phyloP scores from a whole-genome alignment of 2,113 vertebrate genomes.

The Jacana jacana region DNA sequence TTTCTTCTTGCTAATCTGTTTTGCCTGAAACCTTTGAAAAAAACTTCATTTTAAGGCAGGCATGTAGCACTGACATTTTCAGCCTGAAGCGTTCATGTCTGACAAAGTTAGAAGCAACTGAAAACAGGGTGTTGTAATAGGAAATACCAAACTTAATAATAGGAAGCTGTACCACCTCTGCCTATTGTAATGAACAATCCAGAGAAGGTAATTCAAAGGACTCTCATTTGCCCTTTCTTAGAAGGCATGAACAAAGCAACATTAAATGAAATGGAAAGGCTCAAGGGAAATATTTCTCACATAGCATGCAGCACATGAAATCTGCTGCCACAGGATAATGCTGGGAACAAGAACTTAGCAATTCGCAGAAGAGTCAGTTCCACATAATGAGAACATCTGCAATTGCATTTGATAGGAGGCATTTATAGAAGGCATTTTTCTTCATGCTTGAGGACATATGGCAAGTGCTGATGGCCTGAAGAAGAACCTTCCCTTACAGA shows the following conservation, averaged over 20 bases:
- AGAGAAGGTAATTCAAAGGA: neutral
- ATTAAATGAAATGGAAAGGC: slow-evolving; percentile 21
- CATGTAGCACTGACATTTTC: neutral
- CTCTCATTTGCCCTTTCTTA: neutral
- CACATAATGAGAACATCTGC: neutral
- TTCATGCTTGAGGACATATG: neutral
- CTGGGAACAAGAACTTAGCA: neutral
- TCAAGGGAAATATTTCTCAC: slow-evolving; percentile 4
- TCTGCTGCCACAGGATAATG: neutral
- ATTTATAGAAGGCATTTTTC: neutral
- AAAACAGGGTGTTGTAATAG: neutral
- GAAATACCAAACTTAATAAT: slow-evolving; percentile 25
- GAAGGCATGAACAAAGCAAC: neutral
- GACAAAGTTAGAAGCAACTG: neutral
- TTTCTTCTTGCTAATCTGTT: neutral
- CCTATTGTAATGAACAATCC: neutral
- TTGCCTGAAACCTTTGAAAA: neutral
- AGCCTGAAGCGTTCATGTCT: neutral
- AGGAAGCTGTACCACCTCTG: neutral
- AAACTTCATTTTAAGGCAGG: neutral
- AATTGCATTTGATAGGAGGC: neutral
- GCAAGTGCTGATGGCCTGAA: neutral
- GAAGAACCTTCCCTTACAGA: neutral
- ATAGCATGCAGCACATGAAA: neutral
- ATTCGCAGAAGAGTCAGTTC: neutral